Evolutionary conservation across 2,113 vertebrate species (phyloP).

Genomic region (Sander lucioperca): DNA sequence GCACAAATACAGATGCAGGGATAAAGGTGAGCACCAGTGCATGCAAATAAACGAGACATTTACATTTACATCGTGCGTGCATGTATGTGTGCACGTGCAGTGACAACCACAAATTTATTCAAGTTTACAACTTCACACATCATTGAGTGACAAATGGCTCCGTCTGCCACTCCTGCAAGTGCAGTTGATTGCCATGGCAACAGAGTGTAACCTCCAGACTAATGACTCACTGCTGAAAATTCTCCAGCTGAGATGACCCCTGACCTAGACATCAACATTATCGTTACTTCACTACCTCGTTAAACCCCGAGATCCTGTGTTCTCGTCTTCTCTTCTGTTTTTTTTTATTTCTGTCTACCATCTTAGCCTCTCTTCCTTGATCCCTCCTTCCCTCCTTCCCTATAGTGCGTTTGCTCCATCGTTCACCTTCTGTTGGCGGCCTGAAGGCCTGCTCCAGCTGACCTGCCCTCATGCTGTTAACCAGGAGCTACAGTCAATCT

Average conservation of each 20-base stretch:
- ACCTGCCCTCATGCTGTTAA: constrained; percentile 45
- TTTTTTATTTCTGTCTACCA: background rate
- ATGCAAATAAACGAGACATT: constrained; percentile 28
- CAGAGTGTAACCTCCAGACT: constrained; percentile 19
- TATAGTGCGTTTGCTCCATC: constrained; percentile 5
- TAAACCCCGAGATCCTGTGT: background rate
- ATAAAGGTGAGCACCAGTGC: background rate
- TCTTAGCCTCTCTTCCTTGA: background rate
- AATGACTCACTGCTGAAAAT: constrained; percentile 6
- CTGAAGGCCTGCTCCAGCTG: constrained; percentile 34
- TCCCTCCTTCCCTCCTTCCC: background rate
- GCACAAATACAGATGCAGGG: constrained; percentile 35
- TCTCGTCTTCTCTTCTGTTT: background rate
- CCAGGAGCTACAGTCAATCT: constrained; percentile 30
- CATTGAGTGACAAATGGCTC: constrained; percentile 34
- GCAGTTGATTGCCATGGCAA: constrained; percentile 24
- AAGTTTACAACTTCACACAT: constrained; percentile 36
- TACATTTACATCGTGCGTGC: background rate
- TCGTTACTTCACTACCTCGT: constrained; percentile 6
- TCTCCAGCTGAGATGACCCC: constrained; percentile 25
- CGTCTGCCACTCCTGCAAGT: constrained; percentile 17
- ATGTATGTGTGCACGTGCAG: background rate
- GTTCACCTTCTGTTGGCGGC: constrained; percentile 45
- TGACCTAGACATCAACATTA: constrained; percentile 30
- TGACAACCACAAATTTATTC: constrained; percentile 16